Percentiles rank a stretch among this genome's conserved stretches.
Evolutionary conservation across 2,888 invertebrate genomes (phyloP).

Genomic region (Tetheella fluctuosa): DNA sequence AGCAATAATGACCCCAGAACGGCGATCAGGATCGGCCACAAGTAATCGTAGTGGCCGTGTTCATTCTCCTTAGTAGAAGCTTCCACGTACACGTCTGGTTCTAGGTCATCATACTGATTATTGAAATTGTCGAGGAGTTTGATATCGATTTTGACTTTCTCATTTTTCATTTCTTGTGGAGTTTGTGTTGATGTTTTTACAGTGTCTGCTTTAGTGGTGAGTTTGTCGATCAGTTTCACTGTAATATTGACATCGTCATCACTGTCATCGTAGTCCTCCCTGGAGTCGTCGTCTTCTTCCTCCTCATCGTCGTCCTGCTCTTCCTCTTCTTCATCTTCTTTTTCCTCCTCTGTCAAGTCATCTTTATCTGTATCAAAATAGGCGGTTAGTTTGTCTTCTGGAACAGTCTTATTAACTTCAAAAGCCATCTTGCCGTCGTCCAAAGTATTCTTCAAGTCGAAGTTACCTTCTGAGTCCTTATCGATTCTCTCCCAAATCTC

Average conservation of each 20-base stretch:
- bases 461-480: constrained; percentile 67
- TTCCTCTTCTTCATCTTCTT: constrained; percentile 64
- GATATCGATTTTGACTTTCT: constrained; percentile 62
- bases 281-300: constrained; percentile 55
- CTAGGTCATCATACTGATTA: constrained; percentile 54
- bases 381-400: constrained; percentile 41
- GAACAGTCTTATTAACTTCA: constrained; percentile 44
- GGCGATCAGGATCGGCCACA: constrained; percentile 85
- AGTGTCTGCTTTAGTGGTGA: constrained; percentile 32
- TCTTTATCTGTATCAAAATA: constrained; percentile 53
- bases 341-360: constrained; percentile 65
- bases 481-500: constrained; percentile 80
- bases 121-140: constrained; percentile 64
- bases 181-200: constrained; percentile 28
- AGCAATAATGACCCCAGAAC: constrained; percentile 83
- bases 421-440: constrained; percentile 71
- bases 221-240: constrained; percentile 66
- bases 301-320: constrained; percentile 67
- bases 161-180: constrained; percentile 29
- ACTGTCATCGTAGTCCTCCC: constrained; percentile 46
- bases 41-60: constrained; percentile 77
- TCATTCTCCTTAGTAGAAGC: constrained; percentile 65
- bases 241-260: constrained; percentile 72
- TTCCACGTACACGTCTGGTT: constrained; percentile 58
- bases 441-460: constrained; percentile 71